Evolutionary conservation across 2,113 vertebrate species (phyloP).

Genomic region (Gobiocypris rarus): DNA sequence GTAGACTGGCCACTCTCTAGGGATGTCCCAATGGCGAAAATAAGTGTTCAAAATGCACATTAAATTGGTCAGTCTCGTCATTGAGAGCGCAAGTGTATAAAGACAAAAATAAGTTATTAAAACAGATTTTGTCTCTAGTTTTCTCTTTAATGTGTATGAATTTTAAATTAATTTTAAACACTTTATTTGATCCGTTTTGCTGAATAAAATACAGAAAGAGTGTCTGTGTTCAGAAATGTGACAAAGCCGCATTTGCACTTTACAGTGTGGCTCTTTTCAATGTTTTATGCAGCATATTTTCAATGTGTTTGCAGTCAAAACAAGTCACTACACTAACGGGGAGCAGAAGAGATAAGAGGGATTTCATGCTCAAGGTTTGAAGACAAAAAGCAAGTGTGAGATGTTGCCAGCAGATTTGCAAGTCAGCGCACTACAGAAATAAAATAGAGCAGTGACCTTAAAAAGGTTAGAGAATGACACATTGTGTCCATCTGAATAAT

Average conservation of each 20-base stretch:
- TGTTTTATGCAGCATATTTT: conserved; percentile 15
- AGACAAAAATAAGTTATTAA: background rate
- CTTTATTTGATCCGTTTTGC: too few relatives aligned
- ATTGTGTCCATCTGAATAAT: background rate
- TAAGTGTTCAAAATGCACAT: background rate
- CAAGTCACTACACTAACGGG: conserved; percentile 23
- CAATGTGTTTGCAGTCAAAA: conserved; percentile 18
- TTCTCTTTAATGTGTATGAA: background rate
- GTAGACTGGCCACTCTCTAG: background rate
- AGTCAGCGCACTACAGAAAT: background rate
- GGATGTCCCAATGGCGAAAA: background rate
- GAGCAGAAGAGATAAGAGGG: conserved; percentile 30
- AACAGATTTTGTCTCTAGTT: background rate
- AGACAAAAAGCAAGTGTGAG: conserved; percentile 19
- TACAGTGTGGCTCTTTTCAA: too few relatives aligned
- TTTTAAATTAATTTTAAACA: too few relatives aligned
- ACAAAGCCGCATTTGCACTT: conserved; percentile 9
- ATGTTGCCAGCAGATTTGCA: background rate
- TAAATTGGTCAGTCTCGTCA: background rate
- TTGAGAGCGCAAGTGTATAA: background rate
- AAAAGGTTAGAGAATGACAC: background rate
- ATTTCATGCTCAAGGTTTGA: conserved; percentile 26
- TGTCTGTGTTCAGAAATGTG: background rate
- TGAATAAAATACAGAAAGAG: background rate
- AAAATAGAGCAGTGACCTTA: conserved; percentile 2